Percentiles rank a stretch among this genome's conserved stretches.
Evolutionary conservation across 2,888 invertebrate species (phyloP).

Genomic region (Fragum fragum): DNA sequence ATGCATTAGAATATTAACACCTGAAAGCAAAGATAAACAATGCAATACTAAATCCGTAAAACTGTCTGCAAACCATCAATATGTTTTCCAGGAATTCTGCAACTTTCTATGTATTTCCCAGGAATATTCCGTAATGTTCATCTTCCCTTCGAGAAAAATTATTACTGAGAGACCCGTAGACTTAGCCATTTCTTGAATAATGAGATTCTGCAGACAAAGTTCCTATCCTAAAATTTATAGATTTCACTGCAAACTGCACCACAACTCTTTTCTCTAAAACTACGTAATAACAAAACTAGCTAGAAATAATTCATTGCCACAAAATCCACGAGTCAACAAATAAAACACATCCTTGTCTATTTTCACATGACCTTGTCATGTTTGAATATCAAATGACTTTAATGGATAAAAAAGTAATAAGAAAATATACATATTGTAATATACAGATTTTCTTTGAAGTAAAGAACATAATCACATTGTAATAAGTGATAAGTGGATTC

Average conservation of each 20-base stretch:
- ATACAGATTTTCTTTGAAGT: too few relatives aligned
- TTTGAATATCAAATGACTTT: too few relatives aligned
- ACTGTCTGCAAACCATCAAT: not conserved
- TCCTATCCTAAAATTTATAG: constrained; percentile 22
- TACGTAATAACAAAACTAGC: too few relatives aligned
- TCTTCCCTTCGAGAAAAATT: not conserved
- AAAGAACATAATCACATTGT: too few relatives aligned
- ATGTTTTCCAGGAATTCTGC: constrained; percentile 1
- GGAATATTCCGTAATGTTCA: constrained; percentile 3
- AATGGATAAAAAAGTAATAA: too few relatives aligned
- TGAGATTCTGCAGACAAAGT: not conserved
- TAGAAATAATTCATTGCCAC: too few relatives aligned
- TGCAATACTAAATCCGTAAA: constrained; percentile 2
- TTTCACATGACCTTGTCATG: too few relatives aligned
- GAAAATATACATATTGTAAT: too few relatives aligned
- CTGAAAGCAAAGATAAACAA: constrained; percentile 1
- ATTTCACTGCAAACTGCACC: constrained; percentile 23
- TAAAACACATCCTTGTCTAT: too few relatives aligned
- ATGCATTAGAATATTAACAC: not conserved
- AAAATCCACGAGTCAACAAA: too few relatives aligned
- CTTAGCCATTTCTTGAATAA: constrained; percentile 13
- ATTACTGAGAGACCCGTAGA: constrained; percentile 1
- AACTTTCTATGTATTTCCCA: not conserved
- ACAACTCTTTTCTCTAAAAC: not conserved
- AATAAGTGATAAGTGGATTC: too few relatives aligned